Base-by-base conservation (phyloP, 2,113 vertebrate species). In the Amphiprion ocellaris region DNA sequence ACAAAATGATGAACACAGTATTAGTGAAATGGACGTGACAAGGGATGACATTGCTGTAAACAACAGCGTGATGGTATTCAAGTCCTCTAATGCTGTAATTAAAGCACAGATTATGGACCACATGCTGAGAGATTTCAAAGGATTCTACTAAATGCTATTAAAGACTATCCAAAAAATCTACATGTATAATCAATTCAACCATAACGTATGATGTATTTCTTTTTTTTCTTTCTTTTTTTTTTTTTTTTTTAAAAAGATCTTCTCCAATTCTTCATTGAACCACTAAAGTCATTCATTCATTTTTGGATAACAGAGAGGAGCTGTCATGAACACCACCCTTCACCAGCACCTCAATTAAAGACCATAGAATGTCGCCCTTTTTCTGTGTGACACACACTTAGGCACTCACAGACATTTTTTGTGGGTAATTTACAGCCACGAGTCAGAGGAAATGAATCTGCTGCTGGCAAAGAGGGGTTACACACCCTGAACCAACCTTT, bases 351-450 rank as follows among this genome's bases (percentile, higher is more conserved):
- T 61, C 37, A 74, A 78, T 83, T 63, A 81, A 79, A 87, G 78
- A 74, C 70, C 56, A 59, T 24, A 59, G 74, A 89, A 89, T 89
- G 58, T 82, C 74, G 61, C 37, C 66, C 82, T 72, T 66, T 78
- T 90, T 88, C 79, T 81, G 41, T 90, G 72, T 89, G 73, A 86
- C 82, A 81, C 80, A 77, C 76, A 86, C 78, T 8, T 26, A 77
- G 21, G 72, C 52, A 56, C 75, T 82, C 85, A 76, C 87, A 58
- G 55, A 33, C 78, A 56, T 71, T 63, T 77, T 37, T 79, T 77
- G 77, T 85, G 77, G 60, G 41, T 77, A 59, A 69, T 76, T 83
- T 85, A 71, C 23, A 78, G 61, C 46, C 14, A 23, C 77, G 74
- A 90, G 26, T 60, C 41, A 63, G 67, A 12, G 77, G 79, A 85